Conservation (phyloP, 2,113 vertebrate genomes). For the Rhabdomys dilectus region DNA sequence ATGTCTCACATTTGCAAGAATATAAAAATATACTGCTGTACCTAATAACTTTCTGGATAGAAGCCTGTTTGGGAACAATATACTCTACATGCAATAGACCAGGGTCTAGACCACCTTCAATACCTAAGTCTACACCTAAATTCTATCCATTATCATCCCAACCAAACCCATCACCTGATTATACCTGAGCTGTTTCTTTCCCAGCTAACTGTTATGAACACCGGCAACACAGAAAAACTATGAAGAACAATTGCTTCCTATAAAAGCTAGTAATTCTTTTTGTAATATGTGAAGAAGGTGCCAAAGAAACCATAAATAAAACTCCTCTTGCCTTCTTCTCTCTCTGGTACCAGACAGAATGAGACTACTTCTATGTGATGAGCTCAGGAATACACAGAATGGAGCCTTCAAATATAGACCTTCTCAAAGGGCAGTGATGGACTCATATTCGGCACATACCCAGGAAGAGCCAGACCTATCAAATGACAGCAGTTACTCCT, state of each 20-base stretch:
- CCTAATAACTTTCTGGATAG: constrained; percentile 31
- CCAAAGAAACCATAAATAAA: background rate
- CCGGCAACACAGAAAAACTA: background rate
- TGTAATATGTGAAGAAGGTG: constrained; percentile 5
- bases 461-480: constrained; percentile 63
- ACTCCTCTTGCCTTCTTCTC: constrained; percentile 14
- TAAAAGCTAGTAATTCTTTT: constrained; percentile 19
- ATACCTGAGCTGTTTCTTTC: constrained; percentile 24
- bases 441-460: constrained; percentile 55
- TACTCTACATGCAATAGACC: background rate
- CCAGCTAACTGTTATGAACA: background rate
- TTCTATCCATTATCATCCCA: background rate
- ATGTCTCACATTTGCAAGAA: background rate
- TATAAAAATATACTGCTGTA: background rate
- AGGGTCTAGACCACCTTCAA: background rate
- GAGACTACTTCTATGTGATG: constrained; percentile 6
- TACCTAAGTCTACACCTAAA: background rate
- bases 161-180: background rate
- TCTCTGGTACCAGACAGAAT: constrained; percentile 38
- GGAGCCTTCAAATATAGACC: constrained; percentile 70
- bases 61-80: constrained; percentile 27
- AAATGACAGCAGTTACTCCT: constrained; percentile 63
- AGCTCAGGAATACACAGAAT: constrained; percentile 47
- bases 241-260: constrained; percentile 29
- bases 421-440: constrained; percentile 70